Conservation (phyloP, 1,140 invertebrate species). For the Zaprionus ghesquierei region DNA sequence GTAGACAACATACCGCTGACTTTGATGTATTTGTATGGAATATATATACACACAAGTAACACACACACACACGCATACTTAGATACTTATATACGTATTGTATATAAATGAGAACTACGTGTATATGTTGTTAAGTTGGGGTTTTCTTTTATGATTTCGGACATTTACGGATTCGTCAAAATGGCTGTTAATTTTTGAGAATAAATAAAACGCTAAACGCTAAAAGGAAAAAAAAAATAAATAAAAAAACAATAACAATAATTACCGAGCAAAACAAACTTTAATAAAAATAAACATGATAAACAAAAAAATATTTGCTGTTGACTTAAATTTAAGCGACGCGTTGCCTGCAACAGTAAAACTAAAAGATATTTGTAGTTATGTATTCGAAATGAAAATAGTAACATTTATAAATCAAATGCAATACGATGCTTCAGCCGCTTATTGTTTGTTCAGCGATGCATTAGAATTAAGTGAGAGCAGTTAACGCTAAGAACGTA, state of each 20-base stretch:
- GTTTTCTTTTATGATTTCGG: conserved; percentile 65
- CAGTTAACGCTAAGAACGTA: conserved; percentile 46
- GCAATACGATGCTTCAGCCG: conserved; percentile 58
- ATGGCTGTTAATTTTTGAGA: conserved; percentile 82
- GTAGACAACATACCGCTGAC: not conserved
- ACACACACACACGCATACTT: not conserved
- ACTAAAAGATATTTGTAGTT: conserved; percentile 48
- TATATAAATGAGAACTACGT: conserved; percentile 46
- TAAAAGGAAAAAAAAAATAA: conserved; percentile 40
- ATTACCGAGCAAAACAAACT: conserved; percentile 11
- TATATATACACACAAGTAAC: not conserved
- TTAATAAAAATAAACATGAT: conserved; percentile 14
- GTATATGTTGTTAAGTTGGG: conserved; percentile 59
- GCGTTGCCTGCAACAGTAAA: conserved; percentile 64
- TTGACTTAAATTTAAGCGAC: conserved; percentile 72
- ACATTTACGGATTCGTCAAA: conserved; percentile 82
- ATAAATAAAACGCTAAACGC: conserved; percentile 56
- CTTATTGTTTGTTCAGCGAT: conserved; percentile 68
- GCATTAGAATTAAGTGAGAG: conserved; percentile 29
- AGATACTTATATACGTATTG: conserved; percentile 46
- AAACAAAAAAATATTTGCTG: conserved; percentile 43
- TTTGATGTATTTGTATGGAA: not conserved
- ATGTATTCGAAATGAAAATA: conserved; percentile 50
- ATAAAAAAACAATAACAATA: conserved; percentile 13
- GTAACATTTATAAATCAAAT: conserved; percentile 47